These are phyloP conservation scores for Rhyacichthys aspro DNA, from an alignment of 2,797 vertebrate species.

Conservation along the genomic window DNA sequence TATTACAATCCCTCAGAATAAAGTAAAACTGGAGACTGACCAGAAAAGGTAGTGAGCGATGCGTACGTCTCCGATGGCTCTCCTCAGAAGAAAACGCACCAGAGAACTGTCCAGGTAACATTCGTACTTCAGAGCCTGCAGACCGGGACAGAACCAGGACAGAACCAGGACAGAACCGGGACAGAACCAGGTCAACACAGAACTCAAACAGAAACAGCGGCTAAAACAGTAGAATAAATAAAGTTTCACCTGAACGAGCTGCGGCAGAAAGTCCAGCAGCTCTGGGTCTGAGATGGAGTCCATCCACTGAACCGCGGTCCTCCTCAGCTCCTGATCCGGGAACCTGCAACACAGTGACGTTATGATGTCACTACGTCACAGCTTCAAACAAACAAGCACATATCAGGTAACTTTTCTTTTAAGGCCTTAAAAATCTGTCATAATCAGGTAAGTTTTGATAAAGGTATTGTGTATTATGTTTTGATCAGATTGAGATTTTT, in stretches of 20 bases:
- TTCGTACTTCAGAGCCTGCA: conserved; percentile 95
- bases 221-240: neutral
- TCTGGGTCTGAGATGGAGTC: conserved; percentile 92
- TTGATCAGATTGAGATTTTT: no score
- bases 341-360: conserved; percentile 84
- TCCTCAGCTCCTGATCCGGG: conserved; percentile 93
- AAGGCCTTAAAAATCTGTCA: no score
- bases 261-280: conserved; percentile 95
- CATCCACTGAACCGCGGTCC: conserved; percentile 94
- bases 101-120: conserved; percentile 96
- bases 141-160: neutral
- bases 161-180: neutral
- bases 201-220: neutral
- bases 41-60: conserved; percentile 97
- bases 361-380: no score
- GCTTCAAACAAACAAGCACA: no score
- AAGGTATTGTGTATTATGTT: no score
- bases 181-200: neutral
- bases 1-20: no score
- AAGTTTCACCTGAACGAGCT: conserved; percentile 90
- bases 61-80: conserved; percentile 89
- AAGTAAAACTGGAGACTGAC: conserved; percentile 65
- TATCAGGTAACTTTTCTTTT: no score
- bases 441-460: no score
- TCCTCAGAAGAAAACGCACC: conserved; percentile 91